Evolutionary conservation across 2,113 vertebrate species (phyloP).

Genomic region (Pollachius pollachius): DNA sequence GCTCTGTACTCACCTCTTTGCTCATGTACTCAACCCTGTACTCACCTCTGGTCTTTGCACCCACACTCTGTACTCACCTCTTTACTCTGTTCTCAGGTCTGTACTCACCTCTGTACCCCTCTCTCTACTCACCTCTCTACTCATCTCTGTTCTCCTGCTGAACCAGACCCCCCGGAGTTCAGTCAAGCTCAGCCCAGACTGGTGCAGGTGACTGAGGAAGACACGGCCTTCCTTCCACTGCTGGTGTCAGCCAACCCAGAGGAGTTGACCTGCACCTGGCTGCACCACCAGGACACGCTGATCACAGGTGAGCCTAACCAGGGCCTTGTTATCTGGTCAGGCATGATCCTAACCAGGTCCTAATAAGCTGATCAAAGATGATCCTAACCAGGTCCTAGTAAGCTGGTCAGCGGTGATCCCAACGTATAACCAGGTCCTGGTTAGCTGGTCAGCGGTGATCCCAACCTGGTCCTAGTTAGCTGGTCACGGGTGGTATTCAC

Average conservation of each 20-base stretch:
- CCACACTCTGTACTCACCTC: background rate
- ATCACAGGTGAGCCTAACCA: no score
- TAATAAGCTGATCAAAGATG: slow-evolving; percentile 62
- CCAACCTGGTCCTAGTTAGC: no score
- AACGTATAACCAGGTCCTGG: slow-evolving; percentile 12
- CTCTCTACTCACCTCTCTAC: background rate
- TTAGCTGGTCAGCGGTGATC: slow-evolving; percentile 66
- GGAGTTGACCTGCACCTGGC: slow-evolving; percentile 72
- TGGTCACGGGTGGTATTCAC: no score
- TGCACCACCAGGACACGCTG: slow-evolving; percentile 45
- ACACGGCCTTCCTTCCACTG: slow-evolving; percentile 63
- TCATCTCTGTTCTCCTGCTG: slow-evolving; percentile 34
- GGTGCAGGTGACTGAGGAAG: slow-evolving; percentile 68
- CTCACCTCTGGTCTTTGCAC: no score
- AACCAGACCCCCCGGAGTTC: slow-evolving; percentile 76
- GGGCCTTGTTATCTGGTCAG: slow-evolving; percentile 47
- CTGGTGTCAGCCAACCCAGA: slow-evolving; percentile 73
- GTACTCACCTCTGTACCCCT: slow-evolving; percentile 6
- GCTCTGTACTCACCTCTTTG: slow-evolving; percentile 25
- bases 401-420: slow-evolving; percentile 64
- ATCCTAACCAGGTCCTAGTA: slow-evolving; percentile 64
- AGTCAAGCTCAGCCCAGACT: slow-evolving; percentile 60
- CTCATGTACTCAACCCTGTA: no score
- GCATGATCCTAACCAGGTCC: slow-evolving; percentile 67
- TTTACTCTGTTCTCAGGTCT: slow-evolving; percentile 20